Evolutionary conservation across 2,797 vertebrate species (phyloP), one percentile per base, ranked within the genome.

Genomic region (Galago senegalensis): DNA sequence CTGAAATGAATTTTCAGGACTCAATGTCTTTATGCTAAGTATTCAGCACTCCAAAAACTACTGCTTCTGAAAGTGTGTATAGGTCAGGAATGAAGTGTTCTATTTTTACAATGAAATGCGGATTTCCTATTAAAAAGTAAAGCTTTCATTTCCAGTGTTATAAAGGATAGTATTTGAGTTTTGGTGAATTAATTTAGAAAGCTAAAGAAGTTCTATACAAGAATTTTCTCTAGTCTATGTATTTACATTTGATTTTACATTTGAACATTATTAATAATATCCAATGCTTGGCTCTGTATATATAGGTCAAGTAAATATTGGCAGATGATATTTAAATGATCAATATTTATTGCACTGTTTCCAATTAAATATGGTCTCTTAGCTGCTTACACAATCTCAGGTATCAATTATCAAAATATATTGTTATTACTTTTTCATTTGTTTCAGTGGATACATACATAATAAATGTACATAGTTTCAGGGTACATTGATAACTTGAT

Each of bases 1-100:
- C 60, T 97, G 87, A 97, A 97, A 94, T 96, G 87, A 96, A 96
- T 95, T 96, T 96, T 95, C 31, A 84, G 80, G 80, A 84, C 27
- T 93, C 76, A 95, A 40, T 95, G 76, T 94, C 93, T 96, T 95
- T 94, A 95, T 97, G 95, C 73, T 95, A 97, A 96, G 73, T 82
- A 94, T 84, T 87, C 77, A 87, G 60, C 60, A 96, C 77, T 97
- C 65, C 49, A 65, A 91, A 96, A 95, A 81, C 53, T 80, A 95
- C 43, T 91, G 61, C 60, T 96, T 95, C 87, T 93, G 72, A 96
- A 96, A 95, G 73, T 56, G 20, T 84, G 61, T 89, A 89, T 84
- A 92, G 81, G 81, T 87, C 43, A 56, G 67, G 61, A 97, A 89
- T 96, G 72, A 96, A 93, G 27, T 89, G 79, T 77, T 96, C 56